phyloP scores from a whole-genome alignment of 2,888 invertebrate species.

The Halictus quadricinctus region DNA sequence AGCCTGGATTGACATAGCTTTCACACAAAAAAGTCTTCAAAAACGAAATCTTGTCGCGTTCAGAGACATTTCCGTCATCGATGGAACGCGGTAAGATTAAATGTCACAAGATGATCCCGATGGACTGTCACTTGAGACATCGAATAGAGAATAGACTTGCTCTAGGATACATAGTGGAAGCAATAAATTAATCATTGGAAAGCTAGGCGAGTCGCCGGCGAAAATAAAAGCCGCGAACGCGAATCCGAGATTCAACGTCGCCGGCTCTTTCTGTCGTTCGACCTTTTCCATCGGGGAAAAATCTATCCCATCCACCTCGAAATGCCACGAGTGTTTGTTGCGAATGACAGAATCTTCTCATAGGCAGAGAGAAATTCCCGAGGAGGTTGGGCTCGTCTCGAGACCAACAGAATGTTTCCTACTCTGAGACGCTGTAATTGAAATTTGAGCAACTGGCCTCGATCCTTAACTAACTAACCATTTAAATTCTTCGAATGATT shows the following conservation, averaged over 20 bases:
- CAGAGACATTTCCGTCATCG: conserved; percentile 13
- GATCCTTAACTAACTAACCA: not conserved
- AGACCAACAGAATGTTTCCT: conserved; percentile 1
- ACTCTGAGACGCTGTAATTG: not conserved
- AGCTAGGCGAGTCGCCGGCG: conserved; percentile 27
- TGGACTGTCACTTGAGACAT: not conserved
- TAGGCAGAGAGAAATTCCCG: conserved; percentile 37
- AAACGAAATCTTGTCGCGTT: not conserved
- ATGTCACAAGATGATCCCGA: conserved; percentile 32
- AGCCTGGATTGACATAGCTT: not conserved
- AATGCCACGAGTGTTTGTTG: conserved; percentile 70
- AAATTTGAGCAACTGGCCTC: not conserved
- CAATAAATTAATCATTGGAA: conserved; percentile 57
- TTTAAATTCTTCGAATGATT: not conserved
- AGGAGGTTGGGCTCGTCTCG: conserved; percentile 22
- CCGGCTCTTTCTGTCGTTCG: conserved; percentile 56
- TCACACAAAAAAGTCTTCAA: no score
- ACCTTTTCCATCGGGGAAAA: conserved; percentile 65
- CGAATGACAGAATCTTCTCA: conserved; percentile 71
- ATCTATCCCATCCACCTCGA: conserved; percentile 62
- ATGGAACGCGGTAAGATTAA: conserved; percentile 44
- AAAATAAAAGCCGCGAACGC: conserved; percentile 31
- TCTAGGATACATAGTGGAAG: conserved; percentile 26
- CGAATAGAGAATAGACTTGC: conserved; percentile 9
- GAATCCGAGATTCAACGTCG: conserved; percentile 24